Percentiles rank a stretch among this genome's conserved stretches.
Conservation (phyloP, 2,113 vertebrate genomes). For the Uropsilus gracilis region DNA sequence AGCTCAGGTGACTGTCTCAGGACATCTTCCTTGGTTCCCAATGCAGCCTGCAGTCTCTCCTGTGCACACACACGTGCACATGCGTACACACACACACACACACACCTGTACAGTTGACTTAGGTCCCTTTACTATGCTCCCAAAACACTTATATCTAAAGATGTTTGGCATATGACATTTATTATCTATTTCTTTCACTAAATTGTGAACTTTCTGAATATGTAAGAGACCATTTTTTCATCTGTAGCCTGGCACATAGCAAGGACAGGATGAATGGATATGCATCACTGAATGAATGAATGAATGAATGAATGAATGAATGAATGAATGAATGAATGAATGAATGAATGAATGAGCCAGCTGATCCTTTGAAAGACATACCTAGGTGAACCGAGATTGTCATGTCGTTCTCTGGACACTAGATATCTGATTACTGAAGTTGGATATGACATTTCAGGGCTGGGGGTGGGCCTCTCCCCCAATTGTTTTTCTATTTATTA, state of each 20-base stretch:
- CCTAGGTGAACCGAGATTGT: background rate
- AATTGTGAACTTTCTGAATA: background rate
- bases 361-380: background rate
- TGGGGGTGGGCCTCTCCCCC: too few relatives aligned
- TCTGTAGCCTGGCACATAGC: background rate
- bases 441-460: background rate
- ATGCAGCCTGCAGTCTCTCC: accelerated
- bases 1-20: background rate
- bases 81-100: accelerated
- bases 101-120: background rate
- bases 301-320: background rate
- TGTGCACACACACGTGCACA: accelerated
- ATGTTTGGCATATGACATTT: background rate
- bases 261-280: background rate
- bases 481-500: too few relatives aligned
- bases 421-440: background rate
- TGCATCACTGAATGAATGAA: background rate
- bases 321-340: background rate
- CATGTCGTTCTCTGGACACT: background rate
- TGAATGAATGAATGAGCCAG: background rate
- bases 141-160: background rate
- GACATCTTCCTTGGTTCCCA: background rate
- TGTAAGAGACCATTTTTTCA: background rate
- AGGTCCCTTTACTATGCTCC: background rate
- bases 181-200: background rate